Evolutionary conservation across 1,140 invertebrate genomes (phyloP).

Genomic region (Drosophila yakuba): DNA sequence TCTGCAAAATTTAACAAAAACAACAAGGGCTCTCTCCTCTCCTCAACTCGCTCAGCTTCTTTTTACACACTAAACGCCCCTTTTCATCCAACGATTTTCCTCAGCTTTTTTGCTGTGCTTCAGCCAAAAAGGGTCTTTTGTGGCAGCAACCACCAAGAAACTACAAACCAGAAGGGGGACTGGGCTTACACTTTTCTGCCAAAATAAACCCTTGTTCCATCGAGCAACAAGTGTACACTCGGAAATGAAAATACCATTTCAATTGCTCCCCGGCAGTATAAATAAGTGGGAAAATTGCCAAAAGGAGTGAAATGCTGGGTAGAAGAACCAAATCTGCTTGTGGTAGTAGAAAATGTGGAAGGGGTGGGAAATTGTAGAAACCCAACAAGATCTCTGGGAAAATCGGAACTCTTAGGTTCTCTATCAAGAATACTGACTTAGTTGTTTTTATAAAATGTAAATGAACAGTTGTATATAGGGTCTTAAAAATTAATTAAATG

Average conservation of each 20-base stretch:
- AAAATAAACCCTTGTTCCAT: slow-evolving; percentile 52
- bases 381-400: background rate
- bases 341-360: background rate
- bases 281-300: slow-evolving; percentile 7
- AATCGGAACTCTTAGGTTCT: background rate
- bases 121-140: slow-evolving; percentile 29
- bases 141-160: slow-evolving; percentile 68
- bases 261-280: slow-evolving; percentile 25
- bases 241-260: slow-evolving; percentile 59
- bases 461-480: no score
- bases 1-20: slow-evolving; percentile 83
- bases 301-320: slow-evolving; percentile 41
- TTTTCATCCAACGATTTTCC: slow-evolving; percentile 74
- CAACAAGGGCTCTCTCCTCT: slow-evolving; percentile 55
- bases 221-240: slow-evolving; percentile 68
- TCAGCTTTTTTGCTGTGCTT: slow-evolving; percentile 40
- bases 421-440: background rate
- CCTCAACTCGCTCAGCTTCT: slow-evolving; percentile 23
- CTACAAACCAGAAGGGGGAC: slow-evolving; percentile 47
- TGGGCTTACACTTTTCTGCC: slow-evolving; percentile 51
- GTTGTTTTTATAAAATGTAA: no score
- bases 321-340: slow-evolving; percentile 37
- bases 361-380: slow-evolving; percentile 25
- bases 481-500: no score
- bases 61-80: slow-evolving; percentile 74